Evolutionary conservation across 2,797 vertebrate species (phyloP).

Genomic region (Eupleurogrammus muticus): DNA sequence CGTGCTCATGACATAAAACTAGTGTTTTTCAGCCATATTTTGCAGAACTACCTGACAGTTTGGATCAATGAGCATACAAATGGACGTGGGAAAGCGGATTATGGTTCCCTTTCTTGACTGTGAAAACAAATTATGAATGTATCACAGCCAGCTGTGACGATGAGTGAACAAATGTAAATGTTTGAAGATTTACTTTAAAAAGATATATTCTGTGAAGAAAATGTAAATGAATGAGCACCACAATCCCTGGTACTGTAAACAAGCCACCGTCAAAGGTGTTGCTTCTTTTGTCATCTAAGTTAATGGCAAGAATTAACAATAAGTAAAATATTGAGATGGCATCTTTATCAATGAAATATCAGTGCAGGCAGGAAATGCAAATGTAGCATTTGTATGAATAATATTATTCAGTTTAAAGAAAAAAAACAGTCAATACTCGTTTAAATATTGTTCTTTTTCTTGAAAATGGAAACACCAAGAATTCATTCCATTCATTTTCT

Average conservation of each 20-base stretch:
- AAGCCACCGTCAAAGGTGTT: not conserved
- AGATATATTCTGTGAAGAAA: not conserved
- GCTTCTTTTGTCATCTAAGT: not conserved
- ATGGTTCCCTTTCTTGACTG: not conserved
- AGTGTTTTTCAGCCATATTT: not conserved
- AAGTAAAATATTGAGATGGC: not conserved
- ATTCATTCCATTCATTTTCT: no score
- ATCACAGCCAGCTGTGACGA: not conserved
- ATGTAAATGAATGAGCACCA: not conserved
- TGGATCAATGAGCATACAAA: not conserved
- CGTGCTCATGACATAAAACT: not conserved
- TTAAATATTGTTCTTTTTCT: no score
- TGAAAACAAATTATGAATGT: not conserved
- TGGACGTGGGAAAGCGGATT: not conserved
- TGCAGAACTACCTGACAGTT: not conserved
- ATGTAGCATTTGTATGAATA: no score
- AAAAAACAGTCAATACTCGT: no score
- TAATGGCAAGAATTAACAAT: not conserved
- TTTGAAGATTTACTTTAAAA: constrained; percentile 5
- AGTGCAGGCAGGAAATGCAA: no score
- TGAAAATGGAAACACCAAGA: not conserved
- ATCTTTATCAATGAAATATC: no score
- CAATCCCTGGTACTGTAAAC: not conserved
- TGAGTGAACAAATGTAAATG: not conserved
- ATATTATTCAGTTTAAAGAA: no score